Evolutionary conservation across 2,113 vertebrate genomes (phyloP).

Genomic region (Microtus oregoni): DNA sequence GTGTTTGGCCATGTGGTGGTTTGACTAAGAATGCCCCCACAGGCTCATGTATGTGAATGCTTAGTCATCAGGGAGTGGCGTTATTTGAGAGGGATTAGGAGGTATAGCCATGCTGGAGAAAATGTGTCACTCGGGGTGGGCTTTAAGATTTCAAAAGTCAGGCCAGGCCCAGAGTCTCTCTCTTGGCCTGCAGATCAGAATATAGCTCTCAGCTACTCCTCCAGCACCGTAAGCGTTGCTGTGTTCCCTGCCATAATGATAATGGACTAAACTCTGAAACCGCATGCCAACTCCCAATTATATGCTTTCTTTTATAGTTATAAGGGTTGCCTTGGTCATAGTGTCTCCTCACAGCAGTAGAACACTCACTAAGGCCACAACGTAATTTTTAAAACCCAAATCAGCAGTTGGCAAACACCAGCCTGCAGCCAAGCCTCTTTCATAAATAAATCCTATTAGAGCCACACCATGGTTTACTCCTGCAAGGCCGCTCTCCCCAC

Average conservation of each 20-base stretch:
- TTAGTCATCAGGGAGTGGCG: background rate
- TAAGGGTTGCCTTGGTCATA: background rate
- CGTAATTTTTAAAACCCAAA: background rate
- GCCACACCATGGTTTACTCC: fast-evolving
- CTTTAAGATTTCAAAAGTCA: background rate
- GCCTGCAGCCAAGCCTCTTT: background rate
- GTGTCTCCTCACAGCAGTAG: background rate
- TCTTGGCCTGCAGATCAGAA: background rate
- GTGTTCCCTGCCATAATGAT: background rate
- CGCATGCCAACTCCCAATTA: no score
- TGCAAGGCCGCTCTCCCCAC: fast-evolving
- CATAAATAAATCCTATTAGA: background rate
- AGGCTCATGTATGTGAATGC: background rate
- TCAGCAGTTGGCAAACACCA: background rate
- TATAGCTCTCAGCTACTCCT: background rate
- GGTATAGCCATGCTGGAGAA: background rate
- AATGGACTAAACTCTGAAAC: background rate
- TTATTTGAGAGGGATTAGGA: background rate
- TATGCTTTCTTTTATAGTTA: no score
- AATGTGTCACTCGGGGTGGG: background rate
- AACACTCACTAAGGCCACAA: background rate
- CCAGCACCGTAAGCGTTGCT: background rate
- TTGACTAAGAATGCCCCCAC: background rate
- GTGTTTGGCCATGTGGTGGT: background rate
- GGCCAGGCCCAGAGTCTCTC: background rate